Evolutionary conservation across 2,888 invertebrate genomes (phyloP).

Genomic region (Isotomurus palustris): DNA sequence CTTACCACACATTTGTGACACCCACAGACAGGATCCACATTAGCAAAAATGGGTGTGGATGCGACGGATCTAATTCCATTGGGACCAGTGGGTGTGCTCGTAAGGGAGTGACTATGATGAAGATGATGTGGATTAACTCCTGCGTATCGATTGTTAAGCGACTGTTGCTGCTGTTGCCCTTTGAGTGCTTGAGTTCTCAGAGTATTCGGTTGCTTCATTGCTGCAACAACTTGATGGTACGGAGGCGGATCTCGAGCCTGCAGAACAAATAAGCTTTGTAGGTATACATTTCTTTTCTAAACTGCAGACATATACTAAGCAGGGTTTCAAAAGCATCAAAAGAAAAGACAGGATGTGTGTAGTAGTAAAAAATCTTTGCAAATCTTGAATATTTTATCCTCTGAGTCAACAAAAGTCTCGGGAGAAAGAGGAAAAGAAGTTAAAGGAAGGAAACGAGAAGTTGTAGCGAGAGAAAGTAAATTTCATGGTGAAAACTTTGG

Average conservation of each 20-base stretch:
- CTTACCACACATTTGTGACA: constrained; percentile 48
- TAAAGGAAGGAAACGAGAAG: too few species aligned
- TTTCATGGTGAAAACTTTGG: too few species aligned
- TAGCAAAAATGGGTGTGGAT: constrained; percentile 31
- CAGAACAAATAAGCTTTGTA: too few species aligned
- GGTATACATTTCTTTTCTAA: too few species aligned
- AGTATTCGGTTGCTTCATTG: constrained; percentile 20
- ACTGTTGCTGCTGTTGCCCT: background rate
- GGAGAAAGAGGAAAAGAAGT: too few species aligned
- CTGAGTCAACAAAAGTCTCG: too few species aligned
- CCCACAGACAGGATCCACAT: constrained; percentile 43
- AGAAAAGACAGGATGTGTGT: too few species aligned
- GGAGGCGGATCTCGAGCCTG: constrained; percentile 38
- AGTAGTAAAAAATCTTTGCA: too few species aligned
- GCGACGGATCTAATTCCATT: constrained; percentile 25
- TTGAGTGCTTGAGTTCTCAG: background rate
- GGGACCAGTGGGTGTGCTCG: constrained; percentile 14
- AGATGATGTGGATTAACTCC: background rate
- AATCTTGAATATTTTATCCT: too few species aligned
- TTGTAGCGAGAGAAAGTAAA: too few species aligned
- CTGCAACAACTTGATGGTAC: constrained; percentile 44
- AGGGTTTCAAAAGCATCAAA: too few species aligned
- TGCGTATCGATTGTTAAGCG: background rate
- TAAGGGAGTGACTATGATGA: constrained; percentile 5
- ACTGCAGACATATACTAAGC: too few species aligned